Evolutionary conservation across 2,888 invertebrate genomes (phyloP), one percentile per base, ranked within the genome.

Genomic region (Idaea straminata): DNA sequence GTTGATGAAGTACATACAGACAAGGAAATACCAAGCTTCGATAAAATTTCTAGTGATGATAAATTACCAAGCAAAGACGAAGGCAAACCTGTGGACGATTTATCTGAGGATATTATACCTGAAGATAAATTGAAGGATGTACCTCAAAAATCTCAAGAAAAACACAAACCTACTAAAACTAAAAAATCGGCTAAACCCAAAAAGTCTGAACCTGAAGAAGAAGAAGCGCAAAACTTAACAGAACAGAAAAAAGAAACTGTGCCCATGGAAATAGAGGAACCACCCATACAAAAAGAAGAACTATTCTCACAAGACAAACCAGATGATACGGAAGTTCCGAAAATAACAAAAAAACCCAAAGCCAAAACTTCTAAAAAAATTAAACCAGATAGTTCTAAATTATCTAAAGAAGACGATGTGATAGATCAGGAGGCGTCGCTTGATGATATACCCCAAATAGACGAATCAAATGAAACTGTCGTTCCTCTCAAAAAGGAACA

Each of bases 101-200:
- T 47, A 47, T 47, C 10, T 10, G 10, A 47, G 6, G 10, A 47
- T 47, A 47, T 4, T 47, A 47, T 13, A 47, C 47, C 13, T 47
- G 47, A 47, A 47, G 47, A 25, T 25, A 35, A 13, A 10, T 4
- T 35, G 35, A 15, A 61, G 13, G 64, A 62, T 15, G 35, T 16
- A 61, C 34, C 5, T 10, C 36, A 16, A 58, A 66, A 61, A 10
- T 4, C 15, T 16, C 62, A 64, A 16, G 64, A 61, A 13, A 62
- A 62, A 5, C 10, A 0, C 16, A n/a, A 34, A 7, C 57, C 60
- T 34, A 62, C 16, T 13, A 35, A 61, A 15, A 63, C 4, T 15
- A 60, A 84, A 16, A 80, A 75, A 7, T 64, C 77, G n/a, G 75
- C 78, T 61, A 72, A 83, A 69, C 69, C 85, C 64, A 79, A 81